A percentile compares a stretch with the other conserved stretches of the same genome.
Conservation (phyloP, 2,113 vertebrate genomes). For the Bungarus multicinctus region DNA sequence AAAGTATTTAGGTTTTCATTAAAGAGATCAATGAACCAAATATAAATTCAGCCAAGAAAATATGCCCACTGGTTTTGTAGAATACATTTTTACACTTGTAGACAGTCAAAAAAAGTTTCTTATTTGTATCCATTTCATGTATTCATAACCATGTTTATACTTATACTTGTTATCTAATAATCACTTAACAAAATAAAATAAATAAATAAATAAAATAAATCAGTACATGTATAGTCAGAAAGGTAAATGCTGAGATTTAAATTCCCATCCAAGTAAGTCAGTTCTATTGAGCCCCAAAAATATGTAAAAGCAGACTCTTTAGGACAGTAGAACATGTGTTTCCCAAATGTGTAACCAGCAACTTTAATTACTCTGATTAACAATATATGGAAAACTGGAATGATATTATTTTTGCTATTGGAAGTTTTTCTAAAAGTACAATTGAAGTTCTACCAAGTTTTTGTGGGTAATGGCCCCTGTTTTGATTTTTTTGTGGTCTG, state of each 20-base stretch:
- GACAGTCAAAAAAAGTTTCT: neutral
- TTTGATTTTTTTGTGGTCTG: neutral
- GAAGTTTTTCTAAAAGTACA: neutral
- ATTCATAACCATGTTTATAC: no score
- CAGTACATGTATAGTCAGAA: constrained; percentile 21
- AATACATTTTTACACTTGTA: constrained; percentile 17
- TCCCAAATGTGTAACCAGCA: neutral
- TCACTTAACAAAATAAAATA: no score
- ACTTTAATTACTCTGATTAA: neutral
- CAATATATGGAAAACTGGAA: neutral
- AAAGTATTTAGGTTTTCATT: constrained; percentile 60
- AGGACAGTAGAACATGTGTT: neutral
- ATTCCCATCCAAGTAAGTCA: neutral
- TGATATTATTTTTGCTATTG: neutral
- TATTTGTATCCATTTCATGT: no score
- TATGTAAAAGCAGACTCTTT: neutral
- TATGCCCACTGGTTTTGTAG: constrained; percentile 37
- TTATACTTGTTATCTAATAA: no score
- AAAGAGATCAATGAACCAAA: constrained; percentile 60
- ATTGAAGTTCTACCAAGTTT: neutral
- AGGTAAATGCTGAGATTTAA: neutral
- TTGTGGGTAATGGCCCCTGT: neutral
- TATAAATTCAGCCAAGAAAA: constrained; percentile 57
- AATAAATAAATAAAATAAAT: neutral
- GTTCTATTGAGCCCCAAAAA: neutral